Evolutionary conservation across 2,888 invertebrate species (phyloP).

Genomic region (Iselma pallidipennis): DNA sequence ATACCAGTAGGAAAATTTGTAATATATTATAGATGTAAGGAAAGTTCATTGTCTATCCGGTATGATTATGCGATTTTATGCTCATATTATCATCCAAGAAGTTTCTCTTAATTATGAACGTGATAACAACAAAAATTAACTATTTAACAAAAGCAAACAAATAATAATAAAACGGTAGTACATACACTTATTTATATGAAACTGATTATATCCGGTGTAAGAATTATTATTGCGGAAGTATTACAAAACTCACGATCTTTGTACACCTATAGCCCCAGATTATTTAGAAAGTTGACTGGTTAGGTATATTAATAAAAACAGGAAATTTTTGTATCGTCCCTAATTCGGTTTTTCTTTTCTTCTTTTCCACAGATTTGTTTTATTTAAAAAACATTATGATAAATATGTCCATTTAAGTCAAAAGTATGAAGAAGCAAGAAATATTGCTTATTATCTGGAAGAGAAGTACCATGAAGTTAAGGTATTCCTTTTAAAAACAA

Average conservation of each 20-base stretch:
- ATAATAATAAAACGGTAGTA: too few species aligned
- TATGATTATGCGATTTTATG: background rate
- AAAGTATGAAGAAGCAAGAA: constrained; percentile 65
- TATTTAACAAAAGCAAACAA: background rate
- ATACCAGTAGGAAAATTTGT: too few species aligned
- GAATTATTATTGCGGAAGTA: constrained; percentile 1
- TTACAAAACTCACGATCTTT: background rate
- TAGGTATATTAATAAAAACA: background rate
- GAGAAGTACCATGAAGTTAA: constrained; percentile 69
- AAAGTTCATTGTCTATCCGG: background rate
- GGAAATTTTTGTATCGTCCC: background rate
- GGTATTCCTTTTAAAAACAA: constrained; percentile 50
- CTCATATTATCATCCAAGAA: background rate
- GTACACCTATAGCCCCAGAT: background rate
- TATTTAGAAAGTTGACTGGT: background rate
- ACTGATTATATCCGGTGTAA: background rate
- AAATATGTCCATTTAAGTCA: constrained; percentile 65
- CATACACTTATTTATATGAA: too few species aligned
- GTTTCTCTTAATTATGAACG: background rate
- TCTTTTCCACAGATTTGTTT: constrained; percentile 60
- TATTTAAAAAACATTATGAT: constrained; percentile 67
- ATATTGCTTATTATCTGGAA: constrained; percentile 65
- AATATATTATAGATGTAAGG: background rate
- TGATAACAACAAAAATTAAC: background rate
- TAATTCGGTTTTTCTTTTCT: background rate